Conservation (phyloP, 1,140 invertebrate species). For the Drusus annulatus region DNA sequence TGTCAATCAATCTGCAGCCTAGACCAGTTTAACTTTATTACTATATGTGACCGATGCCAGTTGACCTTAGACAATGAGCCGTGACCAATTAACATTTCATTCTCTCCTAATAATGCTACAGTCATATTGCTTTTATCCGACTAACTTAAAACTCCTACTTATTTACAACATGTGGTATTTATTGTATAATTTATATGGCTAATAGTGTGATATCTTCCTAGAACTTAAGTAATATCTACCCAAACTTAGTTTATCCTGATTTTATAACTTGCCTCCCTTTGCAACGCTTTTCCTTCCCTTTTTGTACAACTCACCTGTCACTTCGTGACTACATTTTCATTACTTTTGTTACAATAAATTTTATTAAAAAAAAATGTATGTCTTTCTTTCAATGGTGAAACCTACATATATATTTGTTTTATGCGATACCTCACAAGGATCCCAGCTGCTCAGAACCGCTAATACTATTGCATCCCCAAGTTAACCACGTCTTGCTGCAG, state of each 20-base stretch:
- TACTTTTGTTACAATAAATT: constrained; percentile 29
- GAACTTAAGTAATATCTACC: not conserved
- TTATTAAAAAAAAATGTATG: not conserved
- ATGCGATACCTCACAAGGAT: too few relatives aligned
- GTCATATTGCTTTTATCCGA: not conserved
- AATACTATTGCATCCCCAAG: too few relatives aligned
- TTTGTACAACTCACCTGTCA: not conserved
- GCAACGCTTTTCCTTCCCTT: not conserved
- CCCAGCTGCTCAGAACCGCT: too few relatives aligned
- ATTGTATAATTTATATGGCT: not conserved
- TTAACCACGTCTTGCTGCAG: too few relatives aligned
- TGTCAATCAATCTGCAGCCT: too few relatives aligned
- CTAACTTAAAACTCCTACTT: too few relatives aligned
- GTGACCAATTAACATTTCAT: not conserved
- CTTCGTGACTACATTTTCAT: not conserved
- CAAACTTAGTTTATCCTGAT: not conserved
- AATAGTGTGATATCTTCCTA: constrained; percentile 34
- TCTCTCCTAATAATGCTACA: not conserved
- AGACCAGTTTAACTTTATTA: not conserved
- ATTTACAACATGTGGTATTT: not conserved
- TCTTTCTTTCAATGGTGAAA: not conserved
- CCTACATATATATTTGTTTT: not conserved
- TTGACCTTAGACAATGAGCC: not conserved
- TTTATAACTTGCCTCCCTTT: not conserved
- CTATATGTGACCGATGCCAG: not conserved